phyloP scores from a whole-genome alignment of 2,888 invertebrate species.

The Hoplodrina ambigua region DNA sequence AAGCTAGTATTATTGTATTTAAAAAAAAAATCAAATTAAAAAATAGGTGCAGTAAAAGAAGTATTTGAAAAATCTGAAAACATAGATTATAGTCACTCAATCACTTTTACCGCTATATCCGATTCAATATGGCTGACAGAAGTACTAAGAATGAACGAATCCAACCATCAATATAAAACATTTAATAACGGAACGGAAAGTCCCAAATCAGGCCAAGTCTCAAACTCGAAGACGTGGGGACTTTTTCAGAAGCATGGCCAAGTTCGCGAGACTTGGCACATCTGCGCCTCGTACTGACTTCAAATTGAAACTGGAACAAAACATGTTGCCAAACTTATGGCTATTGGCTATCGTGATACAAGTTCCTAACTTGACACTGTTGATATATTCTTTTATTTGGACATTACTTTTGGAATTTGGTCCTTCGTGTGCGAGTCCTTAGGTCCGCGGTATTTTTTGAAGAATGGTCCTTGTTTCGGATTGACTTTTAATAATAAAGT shows the following conservation, averaged over 20 bases:
- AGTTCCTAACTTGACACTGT: conserved; percentile 50
- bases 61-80: not conserved
- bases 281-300: conserved; percentile 59
- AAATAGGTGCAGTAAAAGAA: not conserved
- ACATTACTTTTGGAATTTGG: conserved; percentile 16
- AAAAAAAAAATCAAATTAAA: not conserved
- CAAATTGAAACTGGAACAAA: conserved; percentile 64
- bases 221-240: conserved; percentile 44
- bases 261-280: conserved; percentile 59
- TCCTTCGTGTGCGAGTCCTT: conserved; percentile 4
- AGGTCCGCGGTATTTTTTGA: not conserved
- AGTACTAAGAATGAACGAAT: conserved; percentile 13
- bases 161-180: conserved; percentile 17
- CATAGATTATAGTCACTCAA: too few relatives aligned
- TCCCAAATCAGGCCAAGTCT: conserved; percentile 43
- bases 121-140: too few relatives aligned
- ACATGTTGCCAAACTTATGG: conserved; percentile 62
- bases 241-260: conserved; percentile 49
- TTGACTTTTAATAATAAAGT: too few relatives aligned
- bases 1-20: too few relatives aligned
- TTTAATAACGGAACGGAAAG: conserved; percentile 45
- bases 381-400: conserved; percentile 39
- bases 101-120: too few relatives aligned
- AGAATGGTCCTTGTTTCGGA: not conserved
- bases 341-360: conserved; percentile 54